phyloP scores from a whole-genome alignment of 2,797 vertebrate species.

The Xenopus petersii region DNA sequence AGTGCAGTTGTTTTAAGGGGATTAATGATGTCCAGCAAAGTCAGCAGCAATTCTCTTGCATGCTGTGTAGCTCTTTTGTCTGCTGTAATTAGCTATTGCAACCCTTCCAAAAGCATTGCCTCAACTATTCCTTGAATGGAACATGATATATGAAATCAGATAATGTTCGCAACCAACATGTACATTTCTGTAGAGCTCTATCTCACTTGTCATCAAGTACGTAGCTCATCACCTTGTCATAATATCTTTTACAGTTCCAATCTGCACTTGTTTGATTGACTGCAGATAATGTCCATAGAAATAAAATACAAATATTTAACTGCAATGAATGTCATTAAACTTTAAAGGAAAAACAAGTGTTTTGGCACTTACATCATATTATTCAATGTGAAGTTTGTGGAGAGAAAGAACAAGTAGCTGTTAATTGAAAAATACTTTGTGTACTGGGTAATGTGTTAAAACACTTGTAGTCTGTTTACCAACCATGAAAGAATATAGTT shows the following conservation, averaged over 20 bases:
- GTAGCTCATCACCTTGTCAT: conserved; percentile 25
- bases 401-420: not conserved
- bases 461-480: conserved; percentile 20
- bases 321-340: conserved; percentile 32
- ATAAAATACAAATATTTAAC: conserved; percentile 40
- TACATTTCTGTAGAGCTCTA: not conserved
- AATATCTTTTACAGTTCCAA: not conserved
- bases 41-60: not conserved
- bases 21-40: not conserved
- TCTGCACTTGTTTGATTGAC: conserved; percentile 23
- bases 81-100: conserved; percentile 13
- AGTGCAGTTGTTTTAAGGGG: not conserved
- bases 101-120: not conserved
- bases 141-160: conserved; percentile 5
- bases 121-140: not conserved
- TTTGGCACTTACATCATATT: conserved; percentile 6
- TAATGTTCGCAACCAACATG: not conserved
- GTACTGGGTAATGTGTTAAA: conserved; percentile 6
- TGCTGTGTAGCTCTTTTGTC: not conserved
- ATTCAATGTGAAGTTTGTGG: conserved; percentile 9
- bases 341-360: conserved; percentile 32
- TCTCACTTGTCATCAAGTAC: conserved; percentile 1
- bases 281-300: conserved; percentile 14
- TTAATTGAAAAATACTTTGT: conserved; percentile 31
- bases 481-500: not conserved